Base-by-base conservation (phyloP, 2,797 vertebrate species). In the Syndactyla subalaris region DNA sequence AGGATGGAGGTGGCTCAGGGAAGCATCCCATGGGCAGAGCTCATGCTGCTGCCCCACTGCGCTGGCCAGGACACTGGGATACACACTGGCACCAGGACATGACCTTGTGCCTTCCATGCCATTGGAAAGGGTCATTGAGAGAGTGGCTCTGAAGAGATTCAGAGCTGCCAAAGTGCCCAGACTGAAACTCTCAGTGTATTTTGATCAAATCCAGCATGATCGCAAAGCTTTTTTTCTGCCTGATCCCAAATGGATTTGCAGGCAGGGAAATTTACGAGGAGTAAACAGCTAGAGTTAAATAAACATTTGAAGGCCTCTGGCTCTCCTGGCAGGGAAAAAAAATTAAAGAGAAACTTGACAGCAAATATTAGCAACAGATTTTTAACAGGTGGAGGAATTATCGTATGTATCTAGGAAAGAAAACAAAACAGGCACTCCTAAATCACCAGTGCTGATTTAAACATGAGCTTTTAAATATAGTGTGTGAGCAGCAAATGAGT, bases 381-480 rank as follows among this genome's bases (percentile, higher is more conserved):
- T 95, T 83, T 92, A 95, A 72, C 93, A 95, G 93, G 95, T 95
- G 88, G 62, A 94, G 26, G 48, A 93, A 81, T 96, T 94, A 92
- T 79, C 4, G 0, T 86, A 41, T 32, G 18, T 86, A 93, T 88
- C 82, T 88, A 61, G 43, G 73, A 92, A 86, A 92, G 89, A 91
- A 93, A 95, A 48, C 61, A 95, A 89, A 92, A 51, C 79, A 94
- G 89, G 58, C 90, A 59, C 88, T 95, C 80, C 74, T 87, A 77
- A 90, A 89, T 91, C 92, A 92, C 22, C 74, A 82, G 67, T 0
- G 0, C 80, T 91, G 85, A 94, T 92, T 93, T 95, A 90, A 93
- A 89, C 77, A 79, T 30, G 34, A 94, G 68, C 32, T 91, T 95
- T 91, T 93, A 95, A 95, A 93, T 83, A 86, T 26, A 94, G 86